Base-by-base conservation (phyloP, 2,797 vertebrate genomes). In the Phaenicophaeus curvirostris region DNA sequence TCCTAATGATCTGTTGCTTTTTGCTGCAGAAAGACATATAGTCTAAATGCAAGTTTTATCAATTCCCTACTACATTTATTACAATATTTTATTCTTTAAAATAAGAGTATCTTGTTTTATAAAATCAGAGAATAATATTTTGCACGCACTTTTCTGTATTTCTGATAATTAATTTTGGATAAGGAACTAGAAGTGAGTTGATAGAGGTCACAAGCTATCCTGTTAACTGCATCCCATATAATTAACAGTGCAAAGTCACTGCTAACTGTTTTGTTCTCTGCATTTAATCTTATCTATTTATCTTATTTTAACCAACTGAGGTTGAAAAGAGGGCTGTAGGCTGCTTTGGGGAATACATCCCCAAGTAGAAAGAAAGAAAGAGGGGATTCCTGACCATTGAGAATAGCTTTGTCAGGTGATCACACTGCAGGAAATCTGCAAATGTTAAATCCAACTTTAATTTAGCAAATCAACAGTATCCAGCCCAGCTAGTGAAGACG, bases 31-130 rank as follows among this genome's bases (percentile, higher is more conserved):
- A 85, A 72, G 13, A 13, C 8, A 16, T 42, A 13, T 74, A 33
- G 46, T 61, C 17, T 58, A 67, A 18, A 28, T 53, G 57, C 33
- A 53, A 65, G 21, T 11, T 84, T 85, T 80, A 35, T 30, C 18
- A 71, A 54, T 0, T 0, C 20, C 5, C 23, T 54, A 8, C 8
- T 53, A 18, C 6, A 27, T 78, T 72, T 84, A 39, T 23, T 5
- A 10, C 8, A 2, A 4, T 9, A 15, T 57, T 77, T 76, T 55
- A 6, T 39, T 31, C 27, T 76, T 76, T 73, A 63, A 76, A 68
- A 42, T 33, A 62, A 17, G 5, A 11, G 6, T 23, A 15, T 9
- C 33, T 3, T 75, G 5, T 55, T 83, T 44, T 27, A 50, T 28
- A 57, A 81, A 88, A 89, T 39, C 37, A 25, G 16, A 63, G 54